A percentile compares a stretch with the other conserved stretches of the same genome.
Evolutionary conservation across 1,140 invertebrate species (phyloP).

Genomic region (Macrotrachela quadricornifera): DNA sequence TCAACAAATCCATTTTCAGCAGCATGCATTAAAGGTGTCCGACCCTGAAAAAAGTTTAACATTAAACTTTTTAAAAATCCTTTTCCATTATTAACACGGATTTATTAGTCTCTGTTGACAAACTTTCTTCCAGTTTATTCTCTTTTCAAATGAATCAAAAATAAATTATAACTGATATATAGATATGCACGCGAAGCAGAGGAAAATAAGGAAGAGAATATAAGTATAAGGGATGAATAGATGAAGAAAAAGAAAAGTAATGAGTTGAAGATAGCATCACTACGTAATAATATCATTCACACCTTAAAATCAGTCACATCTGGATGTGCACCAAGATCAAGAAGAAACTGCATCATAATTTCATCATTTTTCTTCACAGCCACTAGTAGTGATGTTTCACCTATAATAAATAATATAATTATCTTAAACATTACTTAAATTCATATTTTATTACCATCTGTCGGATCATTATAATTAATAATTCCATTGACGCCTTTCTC

Average conservation of each 20-base stretch:
- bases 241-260: no score
- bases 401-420: neutral
- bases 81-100: no score
- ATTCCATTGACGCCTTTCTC: constrained; percentile 24
- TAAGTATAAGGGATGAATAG: no score
- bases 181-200: no score
- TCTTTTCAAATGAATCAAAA: no score
- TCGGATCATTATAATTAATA: constrained; percentile 28
- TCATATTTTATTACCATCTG: constrained; percentile 13
- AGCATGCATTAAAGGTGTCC: constrained; percentile 26
- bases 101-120: no score
- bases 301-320: constrained; percentile 28
- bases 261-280: no score
- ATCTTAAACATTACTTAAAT: no score
- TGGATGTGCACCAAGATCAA: constrained; percentile 27
- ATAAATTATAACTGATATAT: constrained; percentile 30
- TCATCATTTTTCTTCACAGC: constrained; percentile 22
- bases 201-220: no score
- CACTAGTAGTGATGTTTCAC: constrained; percentile 20
- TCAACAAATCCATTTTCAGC: constrained; percentile 28
- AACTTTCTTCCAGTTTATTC: no score
- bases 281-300: no score
- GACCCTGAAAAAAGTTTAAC: constrained; percentile 22
- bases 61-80: no score
- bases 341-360: constrained; percentile 23